A percentile compares a stretch with the other conserved stretches of the same genome.
Evolutionary conservation across 2,113 vertebrate species (phyloP).

Genomic region (Piaya cayana): DNA sequence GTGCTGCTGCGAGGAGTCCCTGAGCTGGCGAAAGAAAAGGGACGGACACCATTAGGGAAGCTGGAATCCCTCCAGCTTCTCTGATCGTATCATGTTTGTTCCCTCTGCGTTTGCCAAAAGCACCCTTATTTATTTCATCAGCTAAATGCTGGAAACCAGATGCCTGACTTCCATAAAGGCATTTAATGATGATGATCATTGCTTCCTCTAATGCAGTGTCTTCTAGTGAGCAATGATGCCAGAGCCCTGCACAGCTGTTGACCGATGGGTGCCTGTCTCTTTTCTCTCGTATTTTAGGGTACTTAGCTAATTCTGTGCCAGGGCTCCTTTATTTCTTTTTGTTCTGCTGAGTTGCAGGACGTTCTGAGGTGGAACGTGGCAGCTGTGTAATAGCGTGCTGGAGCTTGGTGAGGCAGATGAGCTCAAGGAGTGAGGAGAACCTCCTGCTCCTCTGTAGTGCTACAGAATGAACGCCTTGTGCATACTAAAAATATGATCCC

Average conservation of each 20-base stretch:
- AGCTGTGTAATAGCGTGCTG: neutral
- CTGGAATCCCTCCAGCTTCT: conserved; percentile 48
- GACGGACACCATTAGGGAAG: conserved; percentile 1
- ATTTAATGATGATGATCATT: conserved; percentile 21
- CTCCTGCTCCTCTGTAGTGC: neutral
- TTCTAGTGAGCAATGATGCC: neutral
- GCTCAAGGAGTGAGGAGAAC: neutral
- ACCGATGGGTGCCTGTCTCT: conserved; percentile 9
- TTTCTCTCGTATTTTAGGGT: conserved; percentile 17
- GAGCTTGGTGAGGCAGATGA: neutral
- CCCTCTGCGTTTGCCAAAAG: neutral
- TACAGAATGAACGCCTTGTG: neutral
- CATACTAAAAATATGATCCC: rapidly evolving
- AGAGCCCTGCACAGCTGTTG: conserved; percentile 6
- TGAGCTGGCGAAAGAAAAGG: neutral
- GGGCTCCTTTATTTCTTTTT: neutral
- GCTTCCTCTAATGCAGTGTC: conserved; percentile 29
- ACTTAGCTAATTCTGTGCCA: neutral
- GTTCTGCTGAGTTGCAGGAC: conserved; percentile 25
- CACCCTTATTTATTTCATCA: conserved; percentile 65
- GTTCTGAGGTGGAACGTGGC: conserved; percentile 12
- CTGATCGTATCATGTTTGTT: conserved; percentile 59
- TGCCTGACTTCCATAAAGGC: conserved; percentile 28
- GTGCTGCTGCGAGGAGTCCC: neutral
- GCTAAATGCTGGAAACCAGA: conserved; percentile 39